A percentile compares a stretch with the other conserved stretches of the same genome.
Conservation (phyloP, 2,888 invertebrate genomes). For the Luperina testacea region DNA sequence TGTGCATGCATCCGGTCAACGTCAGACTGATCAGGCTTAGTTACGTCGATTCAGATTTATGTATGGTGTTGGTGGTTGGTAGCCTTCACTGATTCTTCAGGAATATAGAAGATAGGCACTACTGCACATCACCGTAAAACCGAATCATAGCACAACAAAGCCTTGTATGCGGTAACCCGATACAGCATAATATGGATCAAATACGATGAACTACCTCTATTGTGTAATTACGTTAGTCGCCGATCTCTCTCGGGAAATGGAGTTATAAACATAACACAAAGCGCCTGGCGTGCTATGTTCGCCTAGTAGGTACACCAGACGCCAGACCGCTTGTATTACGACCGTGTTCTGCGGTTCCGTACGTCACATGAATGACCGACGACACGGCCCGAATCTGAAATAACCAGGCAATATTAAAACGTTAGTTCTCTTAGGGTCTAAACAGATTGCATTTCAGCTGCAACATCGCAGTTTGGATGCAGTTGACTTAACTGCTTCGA, state of each 20-base stretch:
- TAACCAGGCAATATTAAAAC: slow-evolving; percentile 64
- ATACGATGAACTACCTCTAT: slow-evolving; percentile 50
- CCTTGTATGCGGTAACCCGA: slow-evolving; percentile 28
- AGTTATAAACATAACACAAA: slow-evolving; percentile 67
- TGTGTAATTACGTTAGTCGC: slow-evolving; percentile 49
- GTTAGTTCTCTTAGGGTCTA: not conserved
- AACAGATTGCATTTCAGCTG: too few relatives aligned
- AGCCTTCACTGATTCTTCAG: not conserved
- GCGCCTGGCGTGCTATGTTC: slow-evolving; percentile 39
- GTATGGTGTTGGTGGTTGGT: not conserved
- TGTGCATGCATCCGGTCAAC: slow-evolving; percentile 1
- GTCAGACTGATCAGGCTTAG: not conserved
- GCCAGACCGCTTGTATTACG: slow-evolving; percentile 27
- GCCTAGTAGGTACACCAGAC: slow-evolving; percentile 45
- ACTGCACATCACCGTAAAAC: slow-evolving; percentile 19
- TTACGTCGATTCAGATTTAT: not conserved
- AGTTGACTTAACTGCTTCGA: too few relatives aligned
- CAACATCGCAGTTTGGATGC: too few relatives aligned
- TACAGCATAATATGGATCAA: slow-evolving; percentile 43
- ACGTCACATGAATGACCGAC: slow-evolving; percentile 71
- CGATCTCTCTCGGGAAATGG: slow-evolving; percentile 66
- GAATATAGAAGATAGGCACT: not conserved
- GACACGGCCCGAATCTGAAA: slow-evolving; percentile 72
- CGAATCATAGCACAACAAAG: slow-evolving; percentile 36
- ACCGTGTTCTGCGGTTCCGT: slow-evolving; percentile 41